Conservation (phyloP, 2,888 invertebrate genomes). For the Drosophila nigricruria region DNA sequence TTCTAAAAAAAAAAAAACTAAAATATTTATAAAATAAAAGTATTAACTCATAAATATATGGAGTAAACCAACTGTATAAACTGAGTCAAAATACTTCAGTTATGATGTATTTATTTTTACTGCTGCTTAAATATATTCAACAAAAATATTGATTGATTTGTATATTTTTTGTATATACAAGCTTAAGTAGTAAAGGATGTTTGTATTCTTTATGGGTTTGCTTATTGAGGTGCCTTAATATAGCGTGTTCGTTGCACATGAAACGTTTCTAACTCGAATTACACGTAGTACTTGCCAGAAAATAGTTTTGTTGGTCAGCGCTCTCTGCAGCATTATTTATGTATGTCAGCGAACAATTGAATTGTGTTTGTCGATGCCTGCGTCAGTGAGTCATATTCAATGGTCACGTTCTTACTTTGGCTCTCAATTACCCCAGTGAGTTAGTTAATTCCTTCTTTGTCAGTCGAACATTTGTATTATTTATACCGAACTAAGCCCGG, state of each 20-base stretch:
- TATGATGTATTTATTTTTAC: too few species aligned
- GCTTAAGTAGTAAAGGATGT: neutral
- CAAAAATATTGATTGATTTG: slow-evolving; percentile 1
- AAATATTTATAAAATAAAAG: too few species aligned
- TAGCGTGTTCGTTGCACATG: slow-evolving; percentile 38
- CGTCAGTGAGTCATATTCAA: slow-evolving; percentile 32
- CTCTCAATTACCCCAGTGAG: slow-evolving; percentile 29
- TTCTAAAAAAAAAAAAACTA: too few species aligned
- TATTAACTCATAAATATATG: too few species aligned
- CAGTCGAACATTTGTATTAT: slow-evolving; percentile 15
- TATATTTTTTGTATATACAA: neutral
- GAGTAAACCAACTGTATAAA: too few species aligned
- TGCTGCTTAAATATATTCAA: neutral
- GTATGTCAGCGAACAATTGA: slow-evolving; percentile 44
- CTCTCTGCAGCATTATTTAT: slow-evolving; percentile 46
- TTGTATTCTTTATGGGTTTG: neutral
- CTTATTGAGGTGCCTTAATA: slow-evolving; percentile 18
- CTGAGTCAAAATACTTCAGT: too few species aligned
- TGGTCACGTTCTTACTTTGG: slow-evolving; percentile 36
- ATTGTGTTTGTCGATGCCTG: slow-evolving; percentile 24
- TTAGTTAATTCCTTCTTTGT: slow-evolving; percentile 22
- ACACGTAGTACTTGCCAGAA: slow-evolving; percentile 15
- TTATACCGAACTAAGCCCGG: slow-evolving; percentile 11
- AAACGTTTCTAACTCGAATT: slow-evolving; percentile 14
- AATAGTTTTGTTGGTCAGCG: slow-evolving; percentile 15